A percentile compares a stretch with the other conserved stretches of the same genome.
These are phyloP conservation scores for Drosophila melanogaster DNA, from an alignment of 1,140 invertebrate genomes.

Conservation along the genomic window DNA sequence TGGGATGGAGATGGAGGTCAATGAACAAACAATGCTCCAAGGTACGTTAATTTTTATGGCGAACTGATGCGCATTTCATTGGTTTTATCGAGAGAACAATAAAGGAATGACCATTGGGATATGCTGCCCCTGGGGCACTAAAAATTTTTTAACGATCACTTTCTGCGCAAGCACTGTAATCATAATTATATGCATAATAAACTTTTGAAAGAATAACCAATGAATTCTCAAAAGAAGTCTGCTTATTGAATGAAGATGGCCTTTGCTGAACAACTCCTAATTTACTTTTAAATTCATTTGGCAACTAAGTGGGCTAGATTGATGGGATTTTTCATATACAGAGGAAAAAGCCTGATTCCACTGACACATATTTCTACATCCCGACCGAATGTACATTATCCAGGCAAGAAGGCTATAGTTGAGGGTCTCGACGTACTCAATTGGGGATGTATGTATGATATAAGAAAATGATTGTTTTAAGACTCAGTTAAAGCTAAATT, in stretches of 20 bases:
- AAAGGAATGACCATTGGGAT: constrained; percentile 7
- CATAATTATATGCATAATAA: constrained; percentile 24
- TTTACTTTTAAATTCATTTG: not conserved
- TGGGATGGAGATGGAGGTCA: constrained; percentile 33
- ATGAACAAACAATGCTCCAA: constrained; percentile 35
- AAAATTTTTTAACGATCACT: constrained; percentile 12
- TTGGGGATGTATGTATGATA: not conserved
- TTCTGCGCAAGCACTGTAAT: constrained; percentile 6
- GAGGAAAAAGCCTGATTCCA: constrained; percentile 32
- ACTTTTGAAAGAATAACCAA: not conserved
- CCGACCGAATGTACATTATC: constrained; percentile 37
- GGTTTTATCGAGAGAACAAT: not conserved
- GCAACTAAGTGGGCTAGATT: constrained; percentile 7
- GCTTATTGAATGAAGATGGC: not conserved
- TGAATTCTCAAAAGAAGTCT: constrained; percentile 4
- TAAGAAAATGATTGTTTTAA: not conserved
- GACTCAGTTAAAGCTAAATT: not conserved
- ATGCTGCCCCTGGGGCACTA: constrained; percentile 17
- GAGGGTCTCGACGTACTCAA: constrained; percentile 4
- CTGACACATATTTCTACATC: constrained; percentile 39
- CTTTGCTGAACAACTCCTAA: not conserved
- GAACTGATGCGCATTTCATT: constrained; percentile 8
- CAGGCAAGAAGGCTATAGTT: constrained; percentile 6
- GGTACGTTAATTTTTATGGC: constrained; percentile 29
- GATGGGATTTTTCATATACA: not conserved